A percentile compares a stretch with the other conserved stretches of the same genome.
These are phyloP conservation scores for Procavia capensis DNA, from an alignment of 2,113 vertebrate genomes.

Conservation along the genomic window DNA sequence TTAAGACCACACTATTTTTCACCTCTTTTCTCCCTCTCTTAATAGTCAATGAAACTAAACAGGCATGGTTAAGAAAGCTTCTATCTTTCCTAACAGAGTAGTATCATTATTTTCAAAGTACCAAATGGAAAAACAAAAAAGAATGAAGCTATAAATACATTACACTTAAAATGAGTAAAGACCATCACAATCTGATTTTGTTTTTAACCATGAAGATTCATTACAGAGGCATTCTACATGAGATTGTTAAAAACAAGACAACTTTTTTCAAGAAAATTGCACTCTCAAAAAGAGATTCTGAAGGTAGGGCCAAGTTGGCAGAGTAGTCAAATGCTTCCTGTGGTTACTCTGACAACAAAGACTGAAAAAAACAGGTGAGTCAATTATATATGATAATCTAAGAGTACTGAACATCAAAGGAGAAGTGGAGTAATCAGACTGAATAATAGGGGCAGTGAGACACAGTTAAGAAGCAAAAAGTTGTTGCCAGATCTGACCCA, in stretches of 20 bases:
- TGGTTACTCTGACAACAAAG: no score
- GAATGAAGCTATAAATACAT: neutral
- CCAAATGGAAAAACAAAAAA: slow-evolving; percentile 20
- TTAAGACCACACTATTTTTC: neutral
- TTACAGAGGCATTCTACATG: neutral
- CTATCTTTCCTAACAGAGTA: neutral
- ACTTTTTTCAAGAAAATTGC: neutral
- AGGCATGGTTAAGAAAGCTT: neutral
- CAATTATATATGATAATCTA: no score
- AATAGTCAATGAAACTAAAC: neutral
- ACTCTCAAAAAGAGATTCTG: neutral
- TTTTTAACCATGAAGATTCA: neutral
- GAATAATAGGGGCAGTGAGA: no score
- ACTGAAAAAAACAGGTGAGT: no score
- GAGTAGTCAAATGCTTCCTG: no score
- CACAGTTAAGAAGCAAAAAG: no score
- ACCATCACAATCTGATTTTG: neutral
- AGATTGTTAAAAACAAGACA: neutral
- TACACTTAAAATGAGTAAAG: neutral
- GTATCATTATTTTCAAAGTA: neutral
- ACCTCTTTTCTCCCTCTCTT: slow-evolving; percentile 4
- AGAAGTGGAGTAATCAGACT: no score
- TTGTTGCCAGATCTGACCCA: no score
- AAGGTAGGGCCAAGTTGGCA: no score
- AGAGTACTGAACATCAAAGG: no score